Evolutionary conservation across 2,113 vertebrate genomes (phyloP), one percentile per base, ranked within the genome.

Genomic region (Sphyrna mokarran): DNA sequence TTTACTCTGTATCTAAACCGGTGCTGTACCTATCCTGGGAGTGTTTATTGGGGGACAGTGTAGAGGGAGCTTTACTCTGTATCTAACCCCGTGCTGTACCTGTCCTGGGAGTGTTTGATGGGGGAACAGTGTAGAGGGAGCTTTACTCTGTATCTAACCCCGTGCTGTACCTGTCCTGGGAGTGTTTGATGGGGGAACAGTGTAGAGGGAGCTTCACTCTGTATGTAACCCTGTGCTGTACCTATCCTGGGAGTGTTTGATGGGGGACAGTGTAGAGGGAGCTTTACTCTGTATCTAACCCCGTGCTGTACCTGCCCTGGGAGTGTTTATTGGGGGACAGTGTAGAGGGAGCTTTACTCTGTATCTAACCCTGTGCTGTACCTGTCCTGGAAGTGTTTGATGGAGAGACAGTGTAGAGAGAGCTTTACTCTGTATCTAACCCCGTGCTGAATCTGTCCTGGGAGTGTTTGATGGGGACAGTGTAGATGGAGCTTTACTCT

Each of bases 111-210:
- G 26, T 76, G 70, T 76, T 33, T 33, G 70, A 33, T 76, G 26
- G 96, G 37, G 66, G n/a, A n/a, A 95, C 23, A 22, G 96, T 58
- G 95, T 66, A 72, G 61, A 66, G 95, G 72, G 37, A 23, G 95
- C 0, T 66, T 66, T 18, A 66, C 66, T 66, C 66, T 66, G 66
- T 66, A 66, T 66, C 66, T 66, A 66, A 66, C 66, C 13, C 66
- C 10, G 0, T 66, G 66, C 66, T 66, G 66, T 66, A 66, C 66
- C 66, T 66, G 10, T 66, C 66, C 66, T 66, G 66, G 66, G 66
- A 66, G 66, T 66, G 66, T 18, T 66, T 66, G 66, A 66, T 16
- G 13, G 66, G 14, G 66, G n/a, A n/a, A 66, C 61, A 16, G 66
- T 66, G 66, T 66, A 18, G 14, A 66, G 66, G 66, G 66, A 66